Conservation (phyloP, 2,113 vertebrate genomes). For the Passerina amoena region DNA sequence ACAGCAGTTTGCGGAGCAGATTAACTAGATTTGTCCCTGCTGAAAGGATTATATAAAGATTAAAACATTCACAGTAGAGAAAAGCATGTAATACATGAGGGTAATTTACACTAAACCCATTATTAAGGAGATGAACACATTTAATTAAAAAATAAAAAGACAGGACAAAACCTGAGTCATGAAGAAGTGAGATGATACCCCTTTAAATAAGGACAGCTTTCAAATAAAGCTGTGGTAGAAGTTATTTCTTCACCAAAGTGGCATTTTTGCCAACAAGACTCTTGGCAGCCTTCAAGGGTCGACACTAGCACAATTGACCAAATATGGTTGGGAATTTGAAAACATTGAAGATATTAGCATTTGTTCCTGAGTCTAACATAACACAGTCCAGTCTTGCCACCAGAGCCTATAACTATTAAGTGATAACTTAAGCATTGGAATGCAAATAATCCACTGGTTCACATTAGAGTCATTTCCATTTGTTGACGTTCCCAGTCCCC, state of each 20-base stretch:
- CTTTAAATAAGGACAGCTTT: slow-evolving; percentile 46
- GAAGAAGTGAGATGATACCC: slow-evolving; percentile 6
- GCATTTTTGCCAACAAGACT: slow-evolving; percentile 78
- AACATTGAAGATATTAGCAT: slow-evolving; percentile 74
- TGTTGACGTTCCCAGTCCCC: slow-evolving; percentile 65
- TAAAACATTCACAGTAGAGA: slow-evolving; percentile 27
- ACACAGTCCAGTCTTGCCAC: slow-evolving; percentile 73
- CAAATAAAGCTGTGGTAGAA: slow-evolving; percentile 61
- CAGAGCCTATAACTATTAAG: slow-evolving; percentile 66
- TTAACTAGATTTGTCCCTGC: slow-evolving; percentile 27
- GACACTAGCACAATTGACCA: slow-evolving; percentile 69
- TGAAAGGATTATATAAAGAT: slow-evolving; percentile 51
- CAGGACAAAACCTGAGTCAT: background rate
- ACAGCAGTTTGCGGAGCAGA: background rate
- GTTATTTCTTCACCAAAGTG: slow-evolving; percentile 72
- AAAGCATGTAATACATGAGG: background rate
- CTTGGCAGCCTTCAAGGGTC: slow-evolving; percentile 71
- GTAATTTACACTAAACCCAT: slow-evolving; percentile 10
- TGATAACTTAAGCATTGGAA: slow-evolving; percentile 76
- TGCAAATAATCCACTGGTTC: slow-evolving; percentile 76
- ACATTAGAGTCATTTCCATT: slow-evolving; percentile 61
- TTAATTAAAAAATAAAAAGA: slow-evolving; percentile 10
- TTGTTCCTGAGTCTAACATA: slow-evolving; percentile 76
- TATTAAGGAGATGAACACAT: slow-evolving; percentile 11
- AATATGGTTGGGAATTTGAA: slow-evolving; percentile 81